Conservation (phyloP, 1,140 invertebrate species). For the Diachasmimorpha longicaudata region DNA sequence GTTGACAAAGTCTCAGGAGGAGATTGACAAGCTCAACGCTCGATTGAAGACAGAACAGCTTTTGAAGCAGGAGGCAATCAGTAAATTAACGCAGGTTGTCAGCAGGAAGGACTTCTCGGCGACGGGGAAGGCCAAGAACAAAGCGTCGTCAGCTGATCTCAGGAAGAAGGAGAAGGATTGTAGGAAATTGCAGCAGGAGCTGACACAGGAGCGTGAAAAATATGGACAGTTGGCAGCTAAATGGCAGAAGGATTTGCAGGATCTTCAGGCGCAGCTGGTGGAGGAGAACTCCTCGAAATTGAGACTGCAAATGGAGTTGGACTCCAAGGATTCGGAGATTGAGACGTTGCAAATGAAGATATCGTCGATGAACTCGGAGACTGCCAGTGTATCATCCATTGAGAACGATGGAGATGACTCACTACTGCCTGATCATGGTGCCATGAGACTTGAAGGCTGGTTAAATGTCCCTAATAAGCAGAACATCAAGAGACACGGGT, state of each 20-base stretch:
- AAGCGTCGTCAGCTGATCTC: constrained; percentile 78
- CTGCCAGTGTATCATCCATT: constrained; percentile 87
- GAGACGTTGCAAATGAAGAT: constrained; percentile 89
- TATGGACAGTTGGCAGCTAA: constrained; percentile 86
- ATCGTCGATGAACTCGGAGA: constrained; percentile 79
- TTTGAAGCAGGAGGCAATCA: constrained; percentile 91
- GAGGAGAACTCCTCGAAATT: constrained; percentile 72
- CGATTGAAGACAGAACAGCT: constrained; percentile 89
- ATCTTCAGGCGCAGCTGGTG: constrained; percentile 73
- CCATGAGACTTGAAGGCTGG: constrained; percentile 86
- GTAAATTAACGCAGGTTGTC: constrained; percentile 97
- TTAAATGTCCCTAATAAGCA: constrained; percentile 93
- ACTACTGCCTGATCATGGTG: constrained; percentile 63
- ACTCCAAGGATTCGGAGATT: constrained; percentile 95
- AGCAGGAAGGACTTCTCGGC: constrained; percentile 83
- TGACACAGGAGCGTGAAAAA: constrained; percentile 93
- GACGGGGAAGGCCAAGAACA: constrained; percentile 69
- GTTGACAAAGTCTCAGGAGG: constrained; percentile 73
- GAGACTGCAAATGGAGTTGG: constrained; percentile 92
- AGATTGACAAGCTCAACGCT: constrained; percentile 83
- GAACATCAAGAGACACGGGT: constrained; percentile 93
- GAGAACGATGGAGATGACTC: constrained; percentile 85
- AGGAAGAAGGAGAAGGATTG: constrained; percentile 95
- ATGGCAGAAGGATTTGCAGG: constrained; percentile 85
- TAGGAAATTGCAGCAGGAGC: constrained; percentile 91